phyloP scores from a whole-genome alignment of 2,797 vertebrate species.

The Synanceia verrucosa region DNA sequence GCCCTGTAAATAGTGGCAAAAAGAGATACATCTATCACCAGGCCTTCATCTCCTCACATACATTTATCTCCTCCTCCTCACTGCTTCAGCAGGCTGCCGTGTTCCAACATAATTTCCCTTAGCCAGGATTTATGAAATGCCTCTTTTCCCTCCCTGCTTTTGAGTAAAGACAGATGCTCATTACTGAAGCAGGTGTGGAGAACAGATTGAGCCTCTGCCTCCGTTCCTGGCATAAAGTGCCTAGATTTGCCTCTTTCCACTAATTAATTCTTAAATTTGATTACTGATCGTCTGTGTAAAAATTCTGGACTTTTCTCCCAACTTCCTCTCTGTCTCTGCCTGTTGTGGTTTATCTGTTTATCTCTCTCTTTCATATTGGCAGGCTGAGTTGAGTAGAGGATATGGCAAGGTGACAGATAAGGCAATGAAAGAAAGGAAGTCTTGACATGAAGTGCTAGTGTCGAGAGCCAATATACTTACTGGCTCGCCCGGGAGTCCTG shows the following conservation, averaged over 20 bases:
- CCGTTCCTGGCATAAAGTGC: constrained; percentile 72
- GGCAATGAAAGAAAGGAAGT: constrained; percentile 38
- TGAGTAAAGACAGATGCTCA: constrained; percentile 85
- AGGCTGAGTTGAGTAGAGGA: constrained; percentile 33
- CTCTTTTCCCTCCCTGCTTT: constrained; percentile 77
- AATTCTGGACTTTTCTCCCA: constrained; percentile 51
- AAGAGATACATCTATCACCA: constrained; percentile 78
- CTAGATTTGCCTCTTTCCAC: constrained; percentile 78
- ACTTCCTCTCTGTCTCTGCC: constrained; percentile 50
- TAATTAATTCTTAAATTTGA: constrained; percentile 86
- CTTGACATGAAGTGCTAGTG: constrained; percentile 59
- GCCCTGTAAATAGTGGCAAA: constrained; percentile 86
- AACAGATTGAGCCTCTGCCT: constrained; percentile 83
- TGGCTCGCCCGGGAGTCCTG: constrained; percentile 87
- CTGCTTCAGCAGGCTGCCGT: constrained; percentile 68
- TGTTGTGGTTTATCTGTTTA: constrained; percentile 65
- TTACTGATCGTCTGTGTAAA: constrained; percentile 80
- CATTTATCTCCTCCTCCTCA: constrained; percentile 75
- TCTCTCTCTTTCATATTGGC: constrained; percentile 60
- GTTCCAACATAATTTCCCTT: constrained; percentile 77
- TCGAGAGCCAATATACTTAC: constrained; percentile 81
- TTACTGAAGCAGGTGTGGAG: constrained; percentile 83
- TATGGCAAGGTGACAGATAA: constrained; percentile 64
- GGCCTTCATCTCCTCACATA: constrained; percentile 74
- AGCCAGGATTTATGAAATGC: constrained; percentile 81